Percentiles rank a stretch among this genome's conserved stretches.
Conservation (phyloP, 2,888 invertebrate genomes). For the Epirrita christyi region DNA sequence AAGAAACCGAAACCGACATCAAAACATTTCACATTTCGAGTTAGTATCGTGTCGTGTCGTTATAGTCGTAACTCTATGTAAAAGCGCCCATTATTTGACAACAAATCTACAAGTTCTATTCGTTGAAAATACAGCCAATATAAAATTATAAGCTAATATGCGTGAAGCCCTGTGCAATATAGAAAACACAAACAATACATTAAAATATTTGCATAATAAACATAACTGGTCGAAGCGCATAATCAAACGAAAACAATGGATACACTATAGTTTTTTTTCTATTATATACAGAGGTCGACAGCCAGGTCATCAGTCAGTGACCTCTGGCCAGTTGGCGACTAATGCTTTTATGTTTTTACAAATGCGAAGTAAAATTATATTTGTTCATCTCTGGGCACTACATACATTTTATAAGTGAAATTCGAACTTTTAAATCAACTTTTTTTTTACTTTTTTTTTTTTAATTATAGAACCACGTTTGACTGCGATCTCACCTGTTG, state of each 20-base stretch:
- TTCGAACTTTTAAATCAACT: too few relatives aligned
- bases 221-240: slow-evolving; percentile 37
- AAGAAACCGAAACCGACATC: too few relatives aligned
- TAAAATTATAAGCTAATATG: too few relatives aligned
- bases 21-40: too few relatives aligned
- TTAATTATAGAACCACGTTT: too few relatives aligned
- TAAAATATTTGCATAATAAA: slow-evolving; percentile 39
- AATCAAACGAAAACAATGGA: slow-evolving; percentile 44
- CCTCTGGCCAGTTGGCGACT: slow-evolving; percentile 25
- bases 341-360: slow-evolving; percentile 1
- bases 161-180: slow-evolving; percentile 7
- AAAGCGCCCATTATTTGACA: too few relatives aligned
- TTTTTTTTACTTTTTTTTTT: too few relatives aligned
- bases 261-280: slow-evolving; percentile 39
- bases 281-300: slow-evolving; percentile 37
- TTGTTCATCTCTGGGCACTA: not conserved
- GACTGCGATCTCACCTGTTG: too few relatives aligned
- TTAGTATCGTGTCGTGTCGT: too few relatives aligned
- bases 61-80: too few relatives aligned
- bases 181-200: slow-evolving; percentile 33
- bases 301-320: slow-evolving; percentile 38
- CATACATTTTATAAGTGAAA: not conserved
- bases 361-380: not conserved
- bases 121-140: too few relatives aligned
- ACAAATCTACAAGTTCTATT: too few relatives aligned